Base-by-base conservation (phyloP, 2,888 invertebrate genomes). In the Heliconius ismenius region DNA sequence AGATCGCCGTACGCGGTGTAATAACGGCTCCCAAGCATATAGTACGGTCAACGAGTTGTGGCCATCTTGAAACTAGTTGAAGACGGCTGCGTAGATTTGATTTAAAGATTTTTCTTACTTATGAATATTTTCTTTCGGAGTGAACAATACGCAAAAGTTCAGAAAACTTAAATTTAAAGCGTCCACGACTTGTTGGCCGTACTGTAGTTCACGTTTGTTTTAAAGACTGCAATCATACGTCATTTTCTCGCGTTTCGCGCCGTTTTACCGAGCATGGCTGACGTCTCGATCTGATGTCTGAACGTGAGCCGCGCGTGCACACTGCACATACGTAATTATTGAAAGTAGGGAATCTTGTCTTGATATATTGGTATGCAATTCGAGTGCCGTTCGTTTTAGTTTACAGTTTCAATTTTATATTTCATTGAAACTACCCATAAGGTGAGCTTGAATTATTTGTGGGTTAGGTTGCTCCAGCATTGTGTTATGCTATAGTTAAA, bases 161-260 rank as follows among this genome's bases (percentile, higher is more conserved):
- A 43, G 15, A 43, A 15, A 49, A 7, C 7, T 7, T 49, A 7
- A 49, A 6, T 49, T 49, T 18, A 21, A 1, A 3, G 21, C 21
- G 49, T 7, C 49, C 49, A 49, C 49, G 18, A 49, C 49, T 49
- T 9, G 49, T 49, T 7, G 49, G 21, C 49, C 21, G 49, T 18
- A 49, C 21, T 49, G 9, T 49, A 86, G 85, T 87, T 88, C 87
- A 87, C 86, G 88, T 90, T 89, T 87, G 89, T 89, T 90, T 89
- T 88, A 91, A 90, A 87, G 84, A 86, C 87, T 81, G 87, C 90
- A 91, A 91, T 91, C 90, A 89, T 89, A 88, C 86, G 88, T 90
- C 86, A 90, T 91, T 91, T 91, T 88, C 89, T 87, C 87, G 86
- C 86, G 85, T 89, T 90, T 89, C 87, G 87, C 88, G 86, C 87